These are phyloP conservation scores for Pentalonia nigronervosa DNA, from an alignment of 1,140 invertebrate genomes.

Conservation along the genomic window DNA sequence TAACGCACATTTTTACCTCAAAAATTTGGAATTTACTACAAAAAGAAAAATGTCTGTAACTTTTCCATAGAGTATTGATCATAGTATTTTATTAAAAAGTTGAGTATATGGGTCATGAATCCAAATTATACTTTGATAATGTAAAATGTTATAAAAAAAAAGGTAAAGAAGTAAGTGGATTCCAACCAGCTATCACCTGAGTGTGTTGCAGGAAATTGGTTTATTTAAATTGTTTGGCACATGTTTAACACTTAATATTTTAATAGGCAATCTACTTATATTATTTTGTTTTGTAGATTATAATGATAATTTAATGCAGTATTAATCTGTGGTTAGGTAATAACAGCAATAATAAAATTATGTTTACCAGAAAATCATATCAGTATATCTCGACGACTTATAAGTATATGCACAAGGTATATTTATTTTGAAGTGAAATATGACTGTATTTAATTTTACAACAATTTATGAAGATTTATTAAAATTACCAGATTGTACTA, in stretches of 20 bases:
- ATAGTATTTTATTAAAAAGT: neutral
- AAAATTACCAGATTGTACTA: constrained; percentile 53
- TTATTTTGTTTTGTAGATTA: neutral
- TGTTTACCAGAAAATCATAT: neutral
- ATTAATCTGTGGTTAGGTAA: neutral
- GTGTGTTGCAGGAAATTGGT: too few relatives aligned
- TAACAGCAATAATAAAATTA: neutral
- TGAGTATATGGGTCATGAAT: neutral
- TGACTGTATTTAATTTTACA: neutral
- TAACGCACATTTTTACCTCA: neutral
- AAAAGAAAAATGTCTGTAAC: neutral
- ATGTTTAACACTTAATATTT: neutral
- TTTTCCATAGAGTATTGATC: neutral
- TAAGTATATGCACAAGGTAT: neutral
- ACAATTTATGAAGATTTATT: neutral
- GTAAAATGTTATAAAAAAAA: too few relatives aligned
- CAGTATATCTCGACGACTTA: neutral
- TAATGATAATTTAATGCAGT: neutral
- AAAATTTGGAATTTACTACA: neutral
- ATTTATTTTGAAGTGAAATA: neutral
- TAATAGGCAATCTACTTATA: neutral
- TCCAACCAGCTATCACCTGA: too few relatives aligned
- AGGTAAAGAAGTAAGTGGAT: too few relatives aligned
- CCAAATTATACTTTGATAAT: neutral
- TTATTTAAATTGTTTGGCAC: neutral